Evolutionary conservation across 2,888 invertebrate species (phyloP), one percentile per base, ranked within the genome.

Genomic region (Vandiemenella viatica): DNA sequence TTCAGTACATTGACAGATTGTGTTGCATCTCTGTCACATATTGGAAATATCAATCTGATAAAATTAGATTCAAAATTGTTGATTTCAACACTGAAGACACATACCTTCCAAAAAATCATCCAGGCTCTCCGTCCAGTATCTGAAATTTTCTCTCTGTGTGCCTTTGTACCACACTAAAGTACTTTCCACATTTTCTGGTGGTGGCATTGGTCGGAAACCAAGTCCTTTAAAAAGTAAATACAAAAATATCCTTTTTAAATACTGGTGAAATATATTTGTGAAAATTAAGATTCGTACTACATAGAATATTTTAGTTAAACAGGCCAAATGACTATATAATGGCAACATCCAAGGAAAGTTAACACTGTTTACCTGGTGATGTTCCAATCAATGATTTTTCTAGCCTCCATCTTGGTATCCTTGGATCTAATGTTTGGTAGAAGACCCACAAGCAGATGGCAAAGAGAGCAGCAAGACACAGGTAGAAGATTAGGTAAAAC

Each of bases 401-500:
- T 53, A 90, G 73, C 63, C 83, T 83, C 88, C 90, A 95, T 67
- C 81, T 87, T 7, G 95, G 96, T 62, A 82, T 79, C 58, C 86
- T 76, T n/a, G 83, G 79, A 66, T 92, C 89, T 60, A 95, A 68
- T 1, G 91, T 90, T 66, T 86, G 86, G 58, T 84, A 82, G 74
- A 98, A 97, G 52, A 86, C 85, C 79, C 90, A 87, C 77, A 95
- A 83, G 70, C 95, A 92, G 54, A 92, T 86, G 17, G 91, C 83
- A 55, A 96, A 96, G 61, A 96, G 77, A 20, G 90, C 90, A 19
- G 87, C 89, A 62, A 98, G 73, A 56, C 88, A 86, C 51, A 81
- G 73, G 72, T 96, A 97, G 74, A 96, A 97, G 59, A 89, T 76
- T 59, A 90, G 70, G 73, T 97, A 98, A 75, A 97, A 98, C n/a